Evolutionary conservation across 2,888 invertebrate species (phyloP), one percentile per base, ranked within the genome.

Genomic region (Nomada ruficornis): DNA sequence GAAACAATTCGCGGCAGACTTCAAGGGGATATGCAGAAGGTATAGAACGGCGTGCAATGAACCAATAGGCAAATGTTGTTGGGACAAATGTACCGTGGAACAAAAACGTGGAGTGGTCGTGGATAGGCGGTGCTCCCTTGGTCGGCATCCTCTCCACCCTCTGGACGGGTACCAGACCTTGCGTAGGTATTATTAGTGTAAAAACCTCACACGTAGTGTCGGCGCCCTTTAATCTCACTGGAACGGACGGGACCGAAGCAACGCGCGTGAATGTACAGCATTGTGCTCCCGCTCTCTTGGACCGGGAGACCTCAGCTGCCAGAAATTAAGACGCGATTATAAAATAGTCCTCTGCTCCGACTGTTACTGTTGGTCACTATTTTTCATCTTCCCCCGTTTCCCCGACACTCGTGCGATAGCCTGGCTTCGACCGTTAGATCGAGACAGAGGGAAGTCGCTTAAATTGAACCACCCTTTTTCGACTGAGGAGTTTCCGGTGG

Each of bases 161-260:
- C 64, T 60, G 65, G 55, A 65, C 71, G 75, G 75, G 70, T 82
- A 79, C 69, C 60, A 70, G 68, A 72, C 54, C 82, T 81, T 86
- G 76, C 77, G 79, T 88, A 84, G 82, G 86, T 87, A 89, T 91
- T 91, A 91, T 89, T 89, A 91, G 92, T 90, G 90, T 89, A 88
- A 90, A 90, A 91, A 89, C 91, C 90, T 90, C 90, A 90, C 91
- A 89, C 91, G 89, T 88, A 88, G 91, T 15, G 88, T 92, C 92
- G 92, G 92, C 90, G 90, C 90, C 91, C 92, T 92, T 93, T 92
- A 93, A 92, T 93, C 92, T 92, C 86, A 82, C 76, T 80, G 84
- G 82, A 84, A 70, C 68, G 75, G 74, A 59, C 80, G 80, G 76
- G 77, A 69, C 77, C 75, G 79, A 77, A 79, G 80, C 87, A 85